Conservation (phyloP, 2,797 vertebrate genomes). For the Danio tinwini region DNA sequence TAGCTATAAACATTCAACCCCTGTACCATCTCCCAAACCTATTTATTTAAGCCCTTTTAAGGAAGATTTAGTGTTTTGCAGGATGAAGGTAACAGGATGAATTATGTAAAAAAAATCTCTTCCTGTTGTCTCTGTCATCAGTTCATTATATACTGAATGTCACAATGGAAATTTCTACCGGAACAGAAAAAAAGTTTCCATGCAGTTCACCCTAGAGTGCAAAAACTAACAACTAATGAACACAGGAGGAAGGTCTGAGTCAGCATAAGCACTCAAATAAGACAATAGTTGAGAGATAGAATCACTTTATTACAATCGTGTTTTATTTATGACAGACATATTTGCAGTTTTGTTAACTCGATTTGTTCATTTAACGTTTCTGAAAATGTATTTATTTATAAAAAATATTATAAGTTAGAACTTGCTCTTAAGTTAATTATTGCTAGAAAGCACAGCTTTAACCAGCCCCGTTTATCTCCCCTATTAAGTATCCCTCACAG, state of each 20-base stretch:
- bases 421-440: constrained; percentile 50
- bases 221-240: constrained; percentile 36
- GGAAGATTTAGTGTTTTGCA: neutral
- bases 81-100: neutral
- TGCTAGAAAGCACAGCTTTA: constrained; percentile 34
- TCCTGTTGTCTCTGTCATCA: constrained; percentile 55
- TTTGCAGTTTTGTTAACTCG: neutral
- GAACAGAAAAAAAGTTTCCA: constrained; percentile 37
- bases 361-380: neutral
- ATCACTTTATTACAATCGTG: neutral
- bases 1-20: too few species aligned
- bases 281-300: neutral
- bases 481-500: constrained; percentile 42
- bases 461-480: constrained; percentile 6
- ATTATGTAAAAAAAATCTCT: constrained; percentile 22
- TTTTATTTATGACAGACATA: neutral
- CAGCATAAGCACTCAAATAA: constrained; percentile 48
- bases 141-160: constrained; percentile 38
- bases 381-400: neutral
- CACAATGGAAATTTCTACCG: constrained; percentile 22
- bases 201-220: constrained; percentile 22
- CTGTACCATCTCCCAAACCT: neutral
- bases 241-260: constrained; percentile 40
- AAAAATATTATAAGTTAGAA: neutral
- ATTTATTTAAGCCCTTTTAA: constrained; percentile 9